Evolutionary conservation across 2,888 invertebrate species (phyloP), one percentile per base, ranked within the genome.

Genomic region (Monopis laevigella): DNA sequence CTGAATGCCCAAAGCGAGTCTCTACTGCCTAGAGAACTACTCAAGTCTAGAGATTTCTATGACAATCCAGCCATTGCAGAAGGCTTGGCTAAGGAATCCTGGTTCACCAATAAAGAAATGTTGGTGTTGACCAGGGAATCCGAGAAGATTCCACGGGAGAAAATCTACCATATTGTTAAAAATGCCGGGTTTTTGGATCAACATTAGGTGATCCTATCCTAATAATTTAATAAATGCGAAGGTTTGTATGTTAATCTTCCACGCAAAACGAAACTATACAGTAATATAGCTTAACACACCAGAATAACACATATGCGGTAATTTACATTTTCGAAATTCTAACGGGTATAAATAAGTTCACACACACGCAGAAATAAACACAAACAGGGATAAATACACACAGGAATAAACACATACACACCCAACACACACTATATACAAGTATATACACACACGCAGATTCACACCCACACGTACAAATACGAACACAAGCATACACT

Each of bases 61-160:
- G 90, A 88, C 53, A 88, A 92, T 66, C 92, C 92, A 0, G 64
- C 78, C 2, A 84, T 90, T 8, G 92, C 89, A 4, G 86, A 85
- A 4, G 87, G 85, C 0, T 73, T 93, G 7, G 92, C 92, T 1
- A 87, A 87, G 53, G 90, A 89, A 52, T 91, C 92, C 0, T 90
- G 91, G 89, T 86, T 90, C 49, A 83, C 86, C 0, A 84, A 88
- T 49, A 89, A 90, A 56, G 91, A 92, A 62, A 88, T 87, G 82
- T 88, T 87, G 45, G 92, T 92, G 1, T 82, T 86, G 30, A 85
- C 92, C 55, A 82, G 93, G 8, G 92, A 92, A 56, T 88, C 92
- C 0, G 91, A 92, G 53, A 89, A 89, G 62, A 93, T 93, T 45
- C 87, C 92, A 0, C 82, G 92, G 2, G 85, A 87, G 46, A 87